Percentiles rank a stretch among this genome's conserved stretches.
Evolutionary conservation across 1,140 invertebrate species (phyloP).

Genomic region (Temnothorax longispinosus): DNA sequence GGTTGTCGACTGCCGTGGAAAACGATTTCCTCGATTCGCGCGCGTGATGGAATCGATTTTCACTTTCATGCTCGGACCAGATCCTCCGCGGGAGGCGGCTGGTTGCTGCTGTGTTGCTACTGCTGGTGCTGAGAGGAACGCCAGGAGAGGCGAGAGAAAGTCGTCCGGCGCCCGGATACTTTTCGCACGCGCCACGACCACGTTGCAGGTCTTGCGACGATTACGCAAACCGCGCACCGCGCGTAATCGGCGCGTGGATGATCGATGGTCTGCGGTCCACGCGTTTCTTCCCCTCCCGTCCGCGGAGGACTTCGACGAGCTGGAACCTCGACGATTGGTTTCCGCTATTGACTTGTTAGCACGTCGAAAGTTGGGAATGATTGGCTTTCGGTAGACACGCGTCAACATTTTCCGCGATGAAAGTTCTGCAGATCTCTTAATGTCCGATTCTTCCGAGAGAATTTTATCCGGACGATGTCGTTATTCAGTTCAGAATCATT

Average conservation of each 20-base stretch:
- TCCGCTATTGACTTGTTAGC: not conserved
- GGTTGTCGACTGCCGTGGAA: not conserved
- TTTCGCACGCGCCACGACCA: conserved; percentile 46
- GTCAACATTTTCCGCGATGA: conserved; percentile 41
- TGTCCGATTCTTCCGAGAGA: not conserved
- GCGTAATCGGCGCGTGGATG: conserved; percentile 59
- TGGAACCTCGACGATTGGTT: not conserved
- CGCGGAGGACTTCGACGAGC: not conserved
- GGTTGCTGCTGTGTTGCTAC: not conserved
- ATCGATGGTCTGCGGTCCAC: conserved; percentile 31
- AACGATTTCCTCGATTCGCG: conserved; percentile 10
- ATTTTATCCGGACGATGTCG: not conserved
- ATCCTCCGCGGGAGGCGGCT: not conserved
- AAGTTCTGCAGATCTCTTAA: conserved; percentile 6
- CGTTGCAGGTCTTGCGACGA: conserved; percentile 10
- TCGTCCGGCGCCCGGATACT: conserved; percentile 38
- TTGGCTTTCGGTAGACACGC: not conserved
- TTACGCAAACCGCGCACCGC: conserved; percentile 57
- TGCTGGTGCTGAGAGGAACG: conserved; percentile 7
- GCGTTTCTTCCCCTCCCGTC: not conserved
- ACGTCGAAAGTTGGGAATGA: conserved; percentile 31
- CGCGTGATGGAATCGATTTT: conserved; percentile 54
- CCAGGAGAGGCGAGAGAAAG: conserved; percentile 69
- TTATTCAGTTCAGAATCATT: conserved; percentile 1
- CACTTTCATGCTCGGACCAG: conserved; percentile 54